A percentile compares a stretch with the other conserved stretches of the same genome.
These are phyloP conservation scores for Neuroterus valhalla DNA, from an alignment of 1,140 invertebrate species.

Conservation along the genomic window DNA sequence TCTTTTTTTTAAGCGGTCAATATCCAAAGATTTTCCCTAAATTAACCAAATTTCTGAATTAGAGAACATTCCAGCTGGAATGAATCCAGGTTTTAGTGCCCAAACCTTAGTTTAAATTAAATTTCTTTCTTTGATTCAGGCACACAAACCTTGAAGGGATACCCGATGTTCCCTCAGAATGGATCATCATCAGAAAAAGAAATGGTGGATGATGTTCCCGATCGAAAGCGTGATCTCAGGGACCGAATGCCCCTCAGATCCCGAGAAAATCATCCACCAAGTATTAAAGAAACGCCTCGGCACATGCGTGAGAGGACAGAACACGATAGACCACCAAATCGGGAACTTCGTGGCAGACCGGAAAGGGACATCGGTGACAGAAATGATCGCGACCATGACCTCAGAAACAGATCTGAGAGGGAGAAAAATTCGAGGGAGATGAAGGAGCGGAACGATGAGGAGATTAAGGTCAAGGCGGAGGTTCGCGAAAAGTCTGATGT, in stretches of 20 bases:
- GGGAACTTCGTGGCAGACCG: conserved; percentile 55
- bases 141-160: conserved; percentile 73
- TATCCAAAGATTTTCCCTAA: no score
- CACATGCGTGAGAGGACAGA: conserved; percentile 64
- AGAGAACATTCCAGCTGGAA: no score
- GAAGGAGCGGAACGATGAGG: conserved; percentile 56
- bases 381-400: conserved; percentile 51
- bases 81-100: no score
- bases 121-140: conserved; percentile 54
- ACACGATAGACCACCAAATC: conserved; percentile 51
- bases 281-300: conserved; percentile 59
- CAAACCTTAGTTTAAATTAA: background rate
- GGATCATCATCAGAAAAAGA: conserved; percentile 73
- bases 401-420: conserved; percentile 58
- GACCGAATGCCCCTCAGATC: conserved; percentile 69
- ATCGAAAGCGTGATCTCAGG: conserved; percentile 62
- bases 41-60: no score
- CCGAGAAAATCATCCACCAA: conserved; percentile 69
- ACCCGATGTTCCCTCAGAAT: conserved; percentile 73
- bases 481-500: conserved; percentile 56
- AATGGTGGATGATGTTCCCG: conserved; percentile 66
- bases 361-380: conserved; percentile 50
- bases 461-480: conserved; percentile 54
- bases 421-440: conserved; percentile 63
- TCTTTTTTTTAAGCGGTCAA: no score